Percentiles rank a stretch among this genome's conserved stretches.
phyloP scores from a whole-genome alignment of 2,797 vertebrate genomes.

The Acanthopagrus latus region DNA sequence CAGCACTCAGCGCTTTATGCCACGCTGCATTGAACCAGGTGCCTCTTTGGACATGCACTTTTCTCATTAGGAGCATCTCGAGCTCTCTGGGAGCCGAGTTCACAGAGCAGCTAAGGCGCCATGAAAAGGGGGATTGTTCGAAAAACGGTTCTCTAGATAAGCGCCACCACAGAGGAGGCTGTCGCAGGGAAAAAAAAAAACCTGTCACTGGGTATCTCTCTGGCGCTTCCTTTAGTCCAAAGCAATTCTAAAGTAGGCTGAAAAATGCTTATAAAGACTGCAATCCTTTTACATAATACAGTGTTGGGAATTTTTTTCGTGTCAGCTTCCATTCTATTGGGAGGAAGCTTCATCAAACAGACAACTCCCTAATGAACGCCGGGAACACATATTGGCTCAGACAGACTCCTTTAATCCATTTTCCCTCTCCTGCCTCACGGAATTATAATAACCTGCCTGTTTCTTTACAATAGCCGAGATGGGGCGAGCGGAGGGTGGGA shows the following conservation, averaged over 20 bases:
- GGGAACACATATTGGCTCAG: constrained; percentile 69
- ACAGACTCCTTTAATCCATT: constrained; percentile 66
- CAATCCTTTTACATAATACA: constrained; percentile 62
- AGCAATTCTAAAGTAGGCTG: constrained; percentile 47
- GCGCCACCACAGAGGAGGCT: constrained; percentile 27
- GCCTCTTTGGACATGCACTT: constrained; percentile 5
- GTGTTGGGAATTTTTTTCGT: constrained; percentile 50
- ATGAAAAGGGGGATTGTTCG: constrained; percentile 24
- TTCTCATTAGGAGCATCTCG: constrained; percentile 41
- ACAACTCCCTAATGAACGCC: constrained; percentile 55
- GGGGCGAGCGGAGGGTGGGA: constrained; percentile 19
- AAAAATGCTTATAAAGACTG: constrained; percentile 45
- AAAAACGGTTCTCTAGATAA: constrained; percentile 45
- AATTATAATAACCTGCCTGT: constrained; percentile 64
- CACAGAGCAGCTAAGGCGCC: constrained; percentile 28
- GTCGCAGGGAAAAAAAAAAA: constrained; percentile 38
- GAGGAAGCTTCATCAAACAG: constrained; percentile 70
- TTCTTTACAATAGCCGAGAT: constrained; percentile 51
- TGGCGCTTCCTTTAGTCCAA: constrained; percentile 47
- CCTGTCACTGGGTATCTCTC: constrained; percentile 34
- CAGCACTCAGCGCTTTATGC: constrained; percentile 23
- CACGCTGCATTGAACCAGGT: constrained; percentile 15
- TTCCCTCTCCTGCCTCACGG: constrained; percentile 48
- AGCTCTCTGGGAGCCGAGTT: constrained; percentile 18
- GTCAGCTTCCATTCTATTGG: constrained; percentile 50